Conservation (phyloP, 2,113 vertebrate species). For the Chloebia gouldiae region DNA sequence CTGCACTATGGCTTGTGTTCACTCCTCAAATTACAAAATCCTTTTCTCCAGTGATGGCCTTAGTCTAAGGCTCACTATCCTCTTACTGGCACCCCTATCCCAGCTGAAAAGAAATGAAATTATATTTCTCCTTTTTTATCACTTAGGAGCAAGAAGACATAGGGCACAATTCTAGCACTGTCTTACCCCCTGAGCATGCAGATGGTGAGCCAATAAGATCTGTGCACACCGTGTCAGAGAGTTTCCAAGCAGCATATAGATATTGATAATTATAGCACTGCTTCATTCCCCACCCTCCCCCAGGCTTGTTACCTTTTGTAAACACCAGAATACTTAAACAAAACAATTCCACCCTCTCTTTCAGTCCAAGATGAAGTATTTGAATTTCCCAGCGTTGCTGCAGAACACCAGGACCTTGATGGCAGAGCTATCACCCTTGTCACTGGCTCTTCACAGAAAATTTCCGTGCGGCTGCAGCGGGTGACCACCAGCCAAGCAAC, state of each 20-base stretch:
- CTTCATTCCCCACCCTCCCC: neutral
- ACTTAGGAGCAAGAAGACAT: neutral
- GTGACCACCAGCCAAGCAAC: constrained; percentile 93
- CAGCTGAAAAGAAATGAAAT: neutral
- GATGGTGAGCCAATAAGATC: neutral
- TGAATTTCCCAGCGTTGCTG: constrained; percentile 80
- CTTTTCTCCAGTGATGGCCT: neutral
- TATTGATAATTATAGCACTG: neutral
- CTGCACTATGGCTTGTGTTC: neutral
- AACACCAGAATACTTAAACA: neutral
- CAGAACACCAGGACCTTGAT: constrained; percentile 74
- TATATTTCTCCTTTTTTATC: neutral
- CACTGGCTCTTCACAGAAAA: constrained; percentile 90
- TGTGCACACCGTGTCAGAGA: neutral
- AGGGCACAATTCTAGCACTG: neutral
- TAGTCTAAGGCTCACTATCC: neutral
- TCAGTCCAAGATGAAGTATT: constrained; percentile 93
- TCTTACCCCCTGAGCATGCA: neutral
- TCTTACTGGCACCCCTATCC: neutral
- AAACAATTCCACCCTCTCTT: constrained; percentile 2
- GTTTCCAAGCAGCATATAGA: neutral
- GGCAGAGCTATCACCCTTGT: constrained; percentile 90
- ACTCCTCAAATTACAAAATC: neutral
- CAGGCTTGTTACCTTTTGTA: neutral
- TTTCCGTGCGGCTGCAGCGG: constrained; percentile 90